Evolutionary conservation across 2,113 vertebrate genomes (phyloP).

Genomic region (Theristicus caerulescens): DNA sequence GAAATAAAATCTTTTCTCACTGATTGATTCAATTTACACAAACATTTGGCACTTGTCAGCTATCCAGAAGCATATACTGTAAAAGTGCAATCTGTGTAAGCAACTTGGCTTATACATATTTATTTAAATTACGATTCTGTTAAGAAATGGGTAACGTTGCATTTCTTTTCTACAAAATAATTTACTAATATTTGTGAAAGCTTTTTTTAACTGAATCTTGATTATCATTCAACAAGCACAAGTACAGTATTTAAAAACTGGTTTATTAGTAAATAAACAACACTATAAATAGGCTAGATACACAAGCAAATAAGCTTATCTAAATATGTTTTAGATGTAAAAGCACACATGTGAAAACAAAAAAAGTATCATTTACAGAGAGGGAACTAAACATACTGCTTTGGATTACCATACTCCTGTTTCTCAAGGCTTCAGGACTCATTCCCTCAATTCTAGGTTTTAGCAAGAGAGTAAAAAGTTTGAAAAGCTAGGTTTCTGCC

Average conservation of each 20-base stretch:
- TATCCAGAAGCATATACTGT: background rate
- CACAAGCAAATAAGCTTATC: background rate
- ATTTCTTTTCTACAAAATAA: background rate
- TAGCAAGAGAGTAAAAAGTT: background rate
- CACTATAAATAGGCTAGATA: background rate
- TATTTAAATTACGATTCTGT: background rate
- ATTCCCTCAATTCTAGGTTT: background rate
- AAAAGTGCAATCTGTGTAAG: background rate
- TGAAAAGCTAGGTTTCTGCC: background rate
- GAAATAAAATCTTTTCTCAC: background rate
- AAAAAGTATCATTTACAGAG: background rate
- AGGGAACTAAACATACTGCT: background rate
- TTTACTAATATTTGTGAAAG: conserved; percentile 18
- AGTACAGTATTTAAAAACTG: background rate
- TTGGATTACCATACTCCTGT: background rate
- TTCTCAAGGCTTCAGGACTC: background rate
- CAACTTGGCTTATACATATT: background rate
- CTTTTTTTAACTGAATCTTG: background rate
- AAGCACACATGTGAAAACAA: background rate
- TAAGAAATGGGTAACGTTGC: background rate
- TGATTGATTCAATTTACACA: background rate
- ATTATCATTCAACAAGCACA: conserved; percentile 13
- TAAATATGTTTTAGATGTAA: background rate
- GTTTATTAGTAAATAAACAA: conserved; percentile 37
- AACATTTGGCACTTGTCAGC: background rate